Base-by-base conservation (phyloP, 2,113 vertebrate species). In the Sialia sialis region DNA sequence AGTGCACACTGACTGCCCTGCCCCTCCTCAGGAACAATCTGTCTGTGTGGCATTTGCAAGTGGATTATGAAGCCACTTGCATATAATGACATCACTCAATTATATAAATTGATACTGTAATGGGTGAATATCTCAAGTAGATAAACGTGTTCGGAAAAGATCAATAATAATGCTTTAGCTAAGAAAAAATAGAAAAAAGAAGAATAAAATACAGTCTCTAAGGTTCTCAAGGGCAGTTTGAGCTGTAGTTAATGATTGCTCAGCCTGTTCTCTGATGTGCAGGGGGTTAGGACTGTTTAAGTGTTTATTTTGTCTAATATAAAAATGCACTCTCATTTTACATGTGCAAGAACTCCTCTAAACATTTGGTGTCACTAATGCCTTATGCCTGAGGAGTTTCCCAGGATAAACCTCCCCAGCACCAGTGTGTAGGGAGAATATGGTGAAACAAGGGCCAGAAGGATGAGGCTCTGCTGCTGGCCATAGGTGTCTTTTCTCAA, bases 361-460 rank as follows among this genome's bases (percentile, higher is more conserved):
- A 94, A 91, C 77, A 51, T 92, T 87, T 94, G 58, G 81, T 87
- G 84, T 96, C 91, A 89, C 74, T 94, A 75, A 93, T 73, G 94
- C 72, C 66, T 87, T 94, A n/a, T 17, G 20, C 43, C 70, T 91
- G 70, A 84, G 48, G 44, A 58, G 19, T 89, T 87, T 72, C 46
- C 38, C 14, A 21, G 25, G 27, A 38, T 34, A 70, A 89, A 73
- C 34, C 18, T 87, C 25, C 29, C 41, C 30, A 46, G 59, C 26
- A 43, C 9, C 27, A 54, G 23, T 34, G 21, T 36, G n/a, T 30
- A 44, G 39, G 52, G 21, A 26, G n/a, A 36, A 21, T 1, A 1
- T 67, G 30, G n/a, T 38, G 22, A 72, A 70, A 56, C 4, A 34
- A 81, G 6, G 26, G 25, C 72, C 54, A 54, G 74, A 73, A 85